Base-by-base conservation (phyloP, 1,140 invertebrate genomes). In the Drosophila saltans region DNA sequence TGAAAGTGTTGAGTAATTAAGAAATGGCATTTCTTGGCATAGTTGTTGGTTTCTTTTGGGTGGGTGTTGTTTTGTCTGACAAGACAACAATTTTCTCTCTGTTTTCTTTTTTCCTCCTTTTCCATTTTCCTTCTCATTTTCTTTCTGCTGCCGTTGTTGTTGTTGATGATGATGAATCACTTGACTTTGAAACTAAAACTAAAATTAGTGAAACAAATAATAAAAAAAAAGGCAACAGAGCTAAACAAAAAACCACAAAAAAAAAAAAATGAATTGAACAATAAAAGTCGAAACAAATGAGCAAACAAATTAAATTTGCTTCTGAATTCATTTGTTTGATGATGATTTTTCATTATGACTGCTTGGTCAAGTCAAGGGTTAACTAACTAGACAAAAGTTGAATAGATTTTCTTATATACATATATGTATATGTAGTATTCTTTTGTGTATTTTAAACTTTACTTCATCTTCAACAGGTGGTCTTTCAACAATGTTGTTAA, bases 181-280 rank as follows among this genome's bases (percentile, higher is more conserved):
- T 78, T 89, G 83, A 89, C 83, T 88, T 88, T 88, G 83, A 77
- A 77, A 86, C 65, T 73, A 69, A 78, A 91, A 90, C 90, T 91
- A 91, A 91, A 91, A 76, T 89, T 91, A 91, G 85, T 86, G 45
- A 67, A 84, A 68, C 65, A 74, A 69, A 57, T 60, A 69, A 72
- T 36, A 66, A 45, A 66, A 69, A 72, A 40, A 66, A 45, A 66
- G 69, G 72, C 43, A 71, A 67, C 24, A 68, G 33, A 68, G 33
- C 70, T 79, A 71, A 55, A n/a, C 33, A 36, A 16, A 16, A 16
- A 16, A 36, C 3, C 3, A 69, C 30, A 62, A 69, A 66, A 66
- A 52, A 26, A 62, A 69, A 66, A 66, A 52, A 26, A 10, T 16
- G 10, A 52, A 26, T 8, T 24, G 21, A 73, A 76, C 48, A 52